Conservation (phyloP, 2,113 vertebrate species). For the Corythornis madagascariensis region DNA sequence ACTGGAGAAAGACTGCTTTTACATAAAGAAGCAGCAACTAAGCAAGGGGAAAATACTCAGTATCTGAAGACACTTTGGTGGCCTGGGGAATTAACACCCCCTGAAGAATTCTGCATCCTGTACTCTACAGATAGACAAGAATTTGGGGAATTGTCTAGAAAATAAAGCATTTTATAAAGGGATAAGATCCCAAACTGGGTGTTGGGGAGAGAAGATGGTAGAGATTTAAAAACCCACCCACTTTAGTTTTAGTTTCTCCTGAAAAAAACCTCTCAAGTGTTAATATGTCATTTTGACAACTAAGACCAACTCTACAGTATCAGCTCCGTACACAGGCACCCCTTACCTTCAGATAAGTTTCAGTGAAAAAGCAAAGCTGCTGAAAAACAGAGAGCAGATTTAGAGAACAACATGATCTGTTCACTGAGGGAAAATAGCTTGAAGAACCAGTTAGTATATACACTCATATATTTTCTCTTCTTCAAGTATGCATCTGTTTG, state of each 20-base stretch:
- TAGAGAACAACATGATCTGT: not conserved
- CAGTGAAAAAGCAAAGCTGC: not conserved
- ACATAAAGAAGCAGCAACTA: not conserved
- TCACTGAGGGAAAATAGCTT: not conserved
- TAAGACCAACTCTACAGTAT: not conserved
- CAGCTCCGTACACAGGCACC: not conserved
- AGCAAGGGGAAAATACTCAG: not conserved
- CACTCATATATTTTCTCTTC: not conserved
- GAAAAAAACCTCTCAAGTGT: not conserved
- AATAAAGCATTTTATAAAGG: not conserved
- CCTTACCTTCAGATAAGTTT: not conserved
- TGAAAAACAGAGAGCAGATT: not conserved
- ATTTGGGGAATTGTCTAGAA: not conserved
- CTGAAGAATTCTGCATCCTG: not conserved
- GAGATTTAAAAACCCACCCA: not conserved
- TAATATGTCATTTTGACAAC: not conserved
- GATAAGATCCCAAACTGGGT: not conserved
- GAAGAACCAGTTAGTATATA: not conserved
- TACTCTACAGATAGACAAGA: not conserved
- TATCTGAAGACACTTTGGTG: not conserved
- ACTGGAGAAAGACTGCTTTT: not conserved
- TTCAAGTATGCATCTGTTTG: not conserved
- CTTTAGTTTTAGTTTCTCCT: not conserved
- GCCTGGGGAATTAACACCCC: not conserved
- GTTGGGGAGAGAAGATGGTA: not conserved